Evolutionary conservation across 2,888 invertebrate genomes (phyloP).

Genomic region (Micoletzkya japonica): DNA sequence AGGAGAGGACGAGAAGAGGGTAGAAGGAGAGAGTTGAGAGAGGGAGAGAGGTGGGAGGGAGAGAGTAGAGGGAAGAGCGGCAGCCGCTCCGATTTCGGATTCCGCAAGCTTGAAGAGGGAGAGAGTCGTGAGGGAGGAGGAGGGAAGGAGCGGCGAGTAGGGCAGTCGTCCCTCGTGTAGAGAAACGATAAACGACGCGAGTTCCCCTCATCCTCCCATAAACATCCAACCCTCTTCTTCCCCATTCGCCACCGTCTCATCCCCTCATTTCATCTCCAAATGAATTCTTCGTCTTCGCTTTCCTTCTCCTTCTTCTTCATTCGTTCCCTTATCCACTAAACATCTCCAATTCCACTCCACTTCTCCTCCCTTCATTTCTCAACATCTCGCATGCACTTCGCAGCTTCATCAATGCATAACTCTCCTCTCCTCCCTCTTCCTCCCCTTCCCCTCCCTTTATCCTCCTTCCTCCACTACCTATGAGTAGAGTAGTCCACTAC

Average conservation of each 20-base stretch:
- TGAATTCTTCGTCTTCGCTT: neutral
- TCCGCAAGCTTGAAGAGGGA: neutral
- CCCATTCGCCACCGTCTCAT: too few relatives aligned
- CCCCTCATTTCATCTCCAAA: too few relatives aligned
- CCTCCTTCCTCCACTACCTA: neutral
- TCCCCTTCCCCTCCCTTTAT: neutral
- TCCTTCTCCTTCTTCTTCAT: neutral
- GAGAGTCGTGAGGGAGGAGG: neutral
- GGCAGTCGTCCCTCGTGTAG: too few relatives aligned
- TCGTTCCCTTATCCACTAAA: neutral
- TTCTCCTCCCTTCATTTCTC: too few relatives aligned
- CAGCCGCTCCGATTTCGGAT: neutral
- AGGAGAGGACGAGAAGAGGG: neutral
- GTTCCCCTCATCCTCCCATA: too few relatives aligned
- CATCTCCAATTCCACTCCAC: neutral
- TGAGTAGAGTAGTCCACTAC: neutral
- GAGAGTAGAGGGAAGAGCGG: neutral
- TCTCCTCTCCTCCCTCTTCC: neutral
- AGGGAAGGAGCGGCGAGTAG: neutral
- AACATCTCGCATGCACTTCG: too few relatives aligned
- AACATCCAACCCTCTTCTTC: too few relatives aligned
- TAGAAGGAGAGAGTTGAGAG: neutral
- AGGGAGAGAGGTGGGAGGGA: neutral
- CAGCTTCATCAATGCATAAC: too few relatives aligned
- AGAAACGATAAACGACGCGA: too few relatives aligned